phyloP scores from a whole-genome alignment of 2,113 vertebrate genomes.

The Dipodomys merriami region DNA sequence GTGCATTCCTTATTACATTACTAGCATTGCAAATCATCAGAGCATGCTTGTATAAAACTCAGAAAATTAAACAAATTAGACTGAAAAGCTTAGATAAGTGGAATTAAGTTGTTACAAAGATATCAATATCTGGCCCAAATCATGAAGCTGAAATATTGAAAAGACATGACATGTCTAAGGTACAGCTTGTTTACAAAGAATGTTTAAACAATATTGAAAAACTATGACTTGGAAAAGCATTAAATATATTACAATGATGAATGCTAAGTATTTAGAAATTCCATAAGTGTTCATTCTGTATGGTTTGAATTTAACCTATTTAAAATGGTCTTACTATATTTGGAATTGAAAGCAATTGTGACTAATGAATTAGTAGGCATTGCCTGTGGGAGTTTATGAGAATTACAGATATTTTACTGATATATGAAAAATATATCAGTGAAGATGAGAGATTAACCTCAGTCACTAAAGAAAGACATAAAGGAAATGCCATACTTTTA shows the following conservation, averaged over 20 bases:
- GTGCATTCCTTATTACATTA: conserved; percentile 31
- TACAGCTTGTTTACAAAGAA: not conserved
- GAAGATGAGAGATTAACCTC: conserved; percentile 8
- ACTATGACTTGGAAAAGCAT: conserved; percentile 4
- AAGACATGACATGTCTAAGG: not conserved
- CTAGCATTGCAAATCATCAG: not conserved
- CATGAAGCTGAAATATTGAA: conserved; percentile 21
- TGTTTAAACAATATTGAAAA: not conserved
- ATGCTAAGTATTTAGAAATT: conserved; percentile 36
- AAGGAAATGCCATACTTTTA: not conserved
- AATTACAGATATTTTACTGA: conserved; percentile 1
- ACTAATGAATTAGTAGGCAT: not conserved
- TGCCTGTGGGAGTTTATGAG: not conserved
- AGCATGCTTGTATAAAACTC: conserved; percentile 11
- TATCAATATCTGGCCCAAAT: not conserved
- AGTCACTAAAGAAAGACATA: not conserved
- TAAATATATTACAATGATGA: conserved; percentile 30
- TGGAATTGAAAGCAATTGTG: conserved; percentile 24
- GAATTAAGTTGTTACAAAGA: not conserved
- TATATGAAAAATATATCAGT: not conserved
- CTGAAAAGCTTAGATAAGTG: not conserved
- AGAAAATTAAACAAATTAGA: conserved; percentile 43
- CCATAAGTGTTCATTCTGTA: not conserved
- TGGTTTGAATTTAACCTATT: not conserved
- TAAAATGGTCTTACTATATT: conserved; percentile 30